Conservation (phyloP, 2,113 vertebrate species). For the Chaetodon trifascialis region DNA sequence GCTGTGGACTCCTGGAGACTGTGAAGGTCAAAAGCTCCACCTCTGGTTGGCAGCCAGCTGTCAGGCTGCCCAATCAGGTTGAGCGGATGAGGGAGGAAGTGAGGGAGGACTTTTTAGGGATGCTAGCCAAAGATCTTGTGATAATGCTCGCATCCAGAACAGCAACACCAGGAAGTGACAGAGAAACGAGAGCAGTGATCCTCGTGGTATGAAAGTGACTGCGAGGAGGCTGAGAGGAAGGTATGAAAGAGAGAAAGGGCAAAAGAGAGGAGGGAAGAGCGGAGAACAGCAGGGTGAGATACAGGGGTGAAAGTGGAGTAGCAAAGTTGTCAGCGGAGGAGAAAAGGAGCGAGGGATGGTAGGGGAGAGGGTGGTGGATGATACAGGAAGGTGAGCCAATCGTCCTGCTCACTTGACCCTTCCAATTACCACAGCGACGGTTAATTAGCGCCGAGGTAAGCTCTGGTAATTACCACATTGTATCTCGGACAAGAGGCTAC, state of each 20-base stretch:
- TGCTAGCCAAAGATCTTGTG: constrained; percentile 52
- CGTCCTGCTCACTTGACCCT: constrained; percentile 85
- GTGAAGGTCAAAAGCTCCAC: constrained; percentile 80
- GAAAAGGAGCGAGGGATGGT: constrained; percentile 45
- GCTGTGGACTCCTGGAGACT: constrained; percentile 67
- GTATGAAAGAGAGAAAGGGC: constrained; percentile 23
- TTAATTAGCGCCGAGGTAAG: constrained; percentile 87
- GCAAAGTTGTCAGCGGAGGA: constrained; percentile 59
- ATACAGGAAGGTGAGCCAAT: constrained; percentile 81
- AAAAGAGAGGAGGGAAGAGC: constrained; percentile 7
- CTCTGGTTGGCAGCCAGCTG: constrained; percentile 75
- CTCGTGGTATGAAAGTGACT: constrained; percentile 14
- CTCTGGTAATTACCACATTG: constrained; percentile 85
- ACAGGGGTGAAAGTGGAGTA: constrained; percentile 60
- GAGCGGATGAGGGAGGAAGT: constrained; percentile 7
- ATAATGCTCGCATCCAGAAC: constrained; percentile 46
- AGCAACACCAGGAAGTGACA: constrained; percentile 35
- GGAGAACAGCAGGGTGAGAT: constrained; percentile 31
- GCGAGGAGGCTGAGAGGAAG: constrained; percentile 33
- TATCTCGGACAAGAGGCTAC: constrained; percentile 83
- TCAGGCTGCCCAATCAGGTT: constrained; percentile 66
- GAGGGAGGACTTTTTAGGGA: constrained; percentile 32
- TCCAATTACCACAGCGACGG: constrained; percentile 84
- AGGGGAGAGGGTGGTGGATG: constrained; percentile 63
- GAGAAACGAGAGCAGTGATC: constrained; percentile 4